phyloP scores from a whole-genome alignment of 2,888 invertebrate genomes.

The Chloroclystis v-ata region DNA sequence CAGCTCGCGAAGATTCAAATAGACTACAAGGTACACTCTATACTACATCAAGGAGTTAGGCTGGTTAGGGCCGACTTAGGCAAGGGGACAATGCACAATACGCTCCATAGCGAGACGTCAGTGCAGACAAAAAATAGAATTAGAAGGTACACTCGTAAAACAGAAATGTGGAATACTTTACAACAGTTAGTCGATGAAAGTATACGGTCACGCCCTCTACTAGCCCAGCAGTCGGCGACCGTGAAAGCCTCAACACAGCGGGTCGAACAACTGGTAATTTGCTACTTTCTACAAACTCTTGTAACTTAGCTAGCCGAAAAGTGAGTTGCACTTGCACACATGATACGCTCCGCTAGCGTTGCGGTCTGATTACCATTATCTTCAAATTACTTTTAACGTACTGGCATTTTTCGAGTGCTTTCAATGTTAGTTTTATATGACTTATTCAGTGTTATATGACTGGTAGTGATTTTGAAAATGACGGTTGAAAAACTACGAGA shows the following conservation, averaged over 20 bases:
- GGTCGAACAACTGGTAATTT: conserved; percentile 4
- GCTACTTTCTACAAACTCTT: conserved; percentile 19
- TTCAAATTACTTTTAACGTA: conserved; percentile 20
- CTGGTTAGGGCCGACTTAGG: too few relatives aligned
- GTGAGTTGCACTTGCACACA: conserved; percentile 28
- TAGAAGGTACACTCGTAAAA: too few relatives aligned
- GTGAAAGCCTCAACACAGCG: conserved; percentile 2
- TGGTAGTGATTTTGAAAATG: too few relatives aligned
- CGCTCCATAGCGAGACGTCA: too few relatives aligned
- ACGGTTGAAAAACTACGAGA: too few relatives aligned
- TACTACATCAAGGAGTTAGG: too few relatives aligned
- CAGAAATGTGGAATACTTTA: neutral
- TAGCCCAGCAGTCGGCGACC: conserved; percentile 1
- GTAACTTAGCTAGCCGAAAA: conserved; percentile 23
- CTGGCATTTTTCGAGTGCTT: conserved; percentile 4
- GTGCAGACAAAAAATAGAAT: too few relatives aligned
- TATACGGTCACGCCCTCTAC: conserved; percentile 1
- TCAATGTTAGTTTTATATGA: neutral
- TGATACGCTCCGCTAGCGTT: conserved; percentile 29
- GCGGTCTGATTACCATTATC: conserved; percentile 26
- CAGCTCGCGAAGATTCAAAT: too few relatives aligned
- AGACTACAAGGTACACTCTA: too few relatives aligned
- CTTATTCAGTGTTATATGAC: too few relatives aligned
- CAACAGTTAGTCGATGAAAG: neutral
- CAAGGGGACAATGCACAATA: too few relatives aligned